A percentile compares a stretch with the other conserved stretches of the same genome.
phyloP scores from a whole-genome alignment of 2,113 vertebrate species.

The Saguinus midas region DNA sequence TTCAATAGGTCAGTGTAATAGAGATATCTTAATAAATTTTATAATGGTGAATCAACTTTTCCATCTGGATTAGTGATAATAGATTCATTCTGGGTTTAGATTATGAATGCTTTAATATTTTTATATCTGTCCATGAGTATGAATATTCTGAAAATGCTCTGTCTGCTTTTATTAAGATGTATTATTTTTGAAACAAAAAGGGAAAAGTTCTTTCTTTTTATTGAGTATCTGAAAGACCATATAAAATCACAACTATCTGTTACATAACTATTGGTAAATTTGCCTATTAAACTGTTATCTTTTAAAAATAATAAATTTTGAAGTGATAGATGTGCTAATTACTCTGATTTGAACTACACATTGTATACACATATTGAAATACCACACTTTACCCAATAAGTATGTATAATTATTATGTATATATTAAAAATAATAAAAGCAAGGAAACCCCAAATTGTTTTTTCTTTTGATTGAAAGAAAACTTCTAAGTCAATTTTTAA shows the following conservation, averaged over 20 bases:
- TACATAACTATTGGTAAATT: not conserved
- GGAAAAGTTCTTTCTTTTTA: not conserved
- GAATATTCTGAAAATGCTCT: not conserved
- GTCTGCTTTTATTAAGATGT: not conserved
- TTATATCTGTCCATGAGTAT: not conserved
- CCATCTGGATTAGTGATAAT: not conserved
- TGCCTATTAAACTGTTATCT: not conserved
- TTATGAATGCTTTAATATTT: not conserved
- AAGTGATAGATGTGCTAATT: not conserved
- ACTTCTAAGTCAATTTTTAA: not conserved
- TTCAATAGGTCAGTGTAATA: not conserved
- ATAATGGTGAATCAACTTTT: not conserved
- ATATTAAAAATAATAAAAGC: not conserved
- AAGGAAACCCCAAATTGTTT: not conserved
- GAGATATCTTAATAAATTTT: not conserved
- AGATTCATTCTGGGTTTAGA: not conserved
- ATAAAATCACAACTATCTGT: not conserved
- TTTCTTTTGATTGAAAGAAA: not conserved
- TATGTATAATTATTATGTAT: not conserved
- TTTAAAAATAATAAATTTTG: not conserved
- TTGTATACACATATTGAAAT: not conserved
- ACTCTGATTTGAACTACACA: not conserved
- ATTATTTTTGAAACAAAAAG: not conserved
- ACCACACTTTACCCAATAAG: not conserved
- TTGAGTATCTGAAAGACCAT: not conserved